These are phyloP conservation scores for Tapirus terrestris DNA, from an alignment of 2,113 vertebrate genomes.

Conservation along the genomic window DNA sequence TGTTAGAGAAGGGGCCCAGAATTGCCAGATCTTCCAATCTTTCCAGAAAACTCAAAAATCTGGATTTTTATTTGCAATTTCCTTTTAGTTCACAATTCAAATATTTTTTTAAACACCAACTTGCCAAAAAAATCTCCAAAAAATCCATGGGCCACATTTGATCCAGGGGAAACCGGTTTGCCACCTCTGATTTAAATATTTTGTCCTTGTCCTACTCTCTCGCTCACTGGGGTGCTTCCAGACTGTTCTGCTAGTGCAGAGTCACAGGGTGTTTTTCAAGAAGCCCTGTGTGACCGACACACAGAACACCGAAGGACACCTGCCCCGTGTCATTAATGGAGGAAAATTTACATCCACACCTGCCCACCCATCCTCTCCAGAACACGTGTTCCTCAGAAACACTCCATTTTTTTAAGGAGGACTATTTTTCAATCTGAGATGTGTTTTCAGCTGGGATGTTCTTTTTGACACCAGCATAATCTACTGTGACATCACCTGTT, in stretches of 20 bases:
- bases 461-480: constrained; percentile 20
- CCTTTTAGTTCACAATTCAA: not conserved
- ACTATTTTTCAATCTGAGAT: constrained; percentile 18
- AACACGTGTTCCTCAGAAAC: not conserved
- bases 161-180: not conserved
- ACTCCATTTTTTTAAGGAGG: not conserved
- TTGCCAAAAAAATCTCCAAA: not conserved
- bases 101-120: not conserved
- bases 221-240: not conserved
- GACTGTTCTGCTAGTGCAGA: fast-evolving
- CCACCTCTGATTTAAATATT: not conserved
- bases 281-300: not conserved
- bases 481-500: not conserved
- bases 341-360: not conserved
- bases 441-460: not conserved
- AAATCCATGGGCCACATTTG: not conserved
- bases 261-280: not conserved
- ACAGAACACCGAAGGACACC: not conserved
- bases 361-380: not conserved
- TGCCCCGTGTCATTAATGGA: not conserved
- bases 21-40: not conserved
- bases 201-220: not conserved
- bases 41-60: not conserved
- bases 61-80: not conserved
- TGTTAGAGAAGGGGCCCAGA: not conserved